Conservation (phyloP, 2,797 vertebrate species). For the Crocidura indochinensis region DNA sequence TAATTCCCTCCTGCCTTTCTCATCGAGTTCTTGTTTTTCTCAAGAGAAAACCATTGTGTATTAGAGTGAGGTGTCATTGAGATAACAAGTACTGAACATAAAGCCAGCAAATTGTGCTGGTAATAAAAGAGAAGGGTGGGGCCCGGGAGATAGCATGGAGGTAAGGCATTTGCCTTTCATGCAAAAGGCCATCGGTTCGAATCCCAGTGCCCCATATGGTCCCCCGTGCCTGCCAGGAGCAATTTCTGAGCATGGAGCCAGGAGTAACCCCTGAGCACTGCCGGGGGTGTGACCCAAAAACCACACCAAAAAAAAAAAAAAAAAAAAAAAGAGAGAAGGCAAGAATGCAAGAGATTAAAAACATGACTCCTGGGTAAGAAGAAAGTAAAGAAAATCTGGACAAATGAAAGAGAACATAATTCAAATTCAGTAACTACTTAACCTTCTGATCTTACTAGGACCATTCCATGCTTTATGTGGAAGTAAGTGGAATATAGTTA, state of each 20-base stretch:
- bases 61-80: neutral
- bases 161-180: too few species aligned
- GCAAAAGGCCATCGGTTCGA: too few species aligned
- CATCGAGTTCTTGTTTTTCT: too few species aligned
- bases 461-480: neutral
- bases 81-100: slow-evolving; percentile 4
- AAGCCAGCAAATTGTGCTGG: neutral
- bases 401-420: slow-evolving; percentile 9
- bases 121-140: slow-evolving; percentile 48
- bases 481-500: neutral
- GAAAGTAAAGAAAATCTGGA: slow-evolving; percentile 3
- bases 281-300: too few species aligned
- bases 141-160: too few species aligned
- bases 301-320: too few species aligned
- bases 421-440: neutral
- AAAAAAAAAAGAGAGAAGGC: too few species aligned
- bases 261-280: too few species aligned
- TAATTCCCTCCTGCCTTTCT: neutral
- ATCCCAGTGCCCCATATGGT: too few species aligned
- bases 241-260: too few species aligned
- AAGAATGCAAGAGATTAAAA: neutral
- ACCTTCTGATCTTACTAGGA: neutral
- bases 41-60: neutral
- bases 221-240: too few species aligned
- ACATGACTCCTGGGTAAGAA: neutral